Percentiles rank a stretch among this genome's conserved stretches.
Evolutionary conservation across 1,140 invertebrate species (phyloP).

Genomic region (fruit fly (Drosophila melanogaster)): DNA sequence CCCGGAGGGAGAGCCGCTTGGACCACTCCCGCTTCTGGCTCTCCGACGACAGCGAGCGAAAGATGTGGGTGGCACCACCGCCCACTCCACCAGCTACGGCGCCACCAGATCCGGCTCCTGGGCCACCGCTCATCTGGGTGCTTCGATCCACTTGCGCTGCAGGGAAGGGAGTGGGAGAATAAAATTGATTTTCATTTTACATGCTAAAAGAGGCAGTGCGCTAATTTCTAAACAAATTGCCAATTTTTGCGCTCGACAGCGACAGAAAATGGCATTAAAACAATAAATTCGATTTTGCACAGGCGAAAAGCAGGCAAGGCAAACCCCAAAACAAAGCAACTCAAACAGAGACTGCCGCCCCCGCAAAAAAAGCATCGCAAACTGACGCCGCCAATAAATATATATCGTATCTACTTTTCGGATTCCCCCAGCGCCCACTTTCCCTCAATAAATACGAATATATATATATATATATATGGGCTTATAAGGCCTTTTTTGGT

Average conservation of each 20-base stretch:
- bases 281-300: constrained; percentile 79
- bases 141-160: constrained; percentile 22
- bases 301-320: constrained; percentile 25
- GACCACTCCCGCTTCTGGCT: constrained; percentile 87
- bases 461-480: constrained; percentile 3
- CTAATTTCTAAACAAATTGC: constrained; percentile 82
- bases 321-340: constrained; percentile 41
- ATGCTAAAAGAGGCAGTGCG: constrained; percentile 65
- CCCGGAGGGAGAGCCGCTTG: constrained; percentile 86
- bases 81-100: too few relatives aligned
- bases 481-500: constrained; percentile 8
- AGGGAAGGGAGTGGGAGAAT: constrained; percentile 18
- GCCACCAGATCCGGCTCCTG: constrained; percentile 42
- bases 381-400: constrained; percentile 73
- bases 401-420: constrained; percentile 69
- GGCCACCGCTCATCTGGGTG: constrained; percentile 13
- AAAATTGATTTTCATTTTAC: constrained; percentile 79
- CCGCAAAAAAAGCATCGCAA: constrained; percentile 43
- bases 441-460: constrained; percentile 5
- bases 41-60: constrained; percentile 84
- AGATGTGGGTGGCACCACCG: constrained; percentile 66
- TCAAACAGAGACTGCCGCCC: constrained; percentile 41
- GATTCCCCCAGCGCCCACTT: constrained; percentile 16
- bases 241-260: constrained; percentile 74
- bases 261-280: constrained; percentile 80